Evolutionary conservation across 2,113 vertebrate genomes (phyloP).

Genomic region (Girardinichthys multiradiatus): DNA sequence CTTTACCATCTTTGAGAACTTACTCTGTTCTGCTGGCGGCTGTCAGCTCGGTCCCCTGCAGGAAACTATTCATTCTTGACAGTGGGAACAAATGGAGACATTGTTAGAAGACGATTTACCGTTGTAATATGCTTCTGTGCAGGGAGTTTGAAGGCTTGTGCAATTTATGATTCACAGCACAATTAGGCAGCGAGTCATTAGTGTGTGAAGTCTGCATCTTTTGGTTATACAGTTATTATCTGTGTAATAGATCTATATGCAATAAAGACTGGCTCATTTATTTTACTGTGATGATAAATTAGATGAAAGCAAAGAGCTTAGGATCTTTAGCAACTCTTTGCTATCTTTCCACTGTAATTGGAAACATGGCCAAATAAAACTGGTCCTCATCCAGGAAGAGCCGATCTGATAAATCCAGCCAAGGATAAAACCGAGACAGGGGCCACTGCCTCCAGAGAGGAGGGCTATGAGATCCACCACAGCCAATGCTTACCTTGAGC

Average conservation of each 20-base stretch:
- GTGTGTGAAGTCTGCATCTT: conserved; percentile 26
- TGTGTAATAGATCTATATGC: conserved; percentile 47
- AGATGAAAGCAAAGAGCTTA: conserved; percentile 51
- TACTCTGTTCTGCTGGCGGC: conserved; percentile 63
- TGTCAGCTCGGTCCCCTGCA: conserved; percentile 72
- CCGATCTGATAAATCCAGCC: conserved; percentile 61
- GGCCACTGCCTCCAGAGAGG: conserved; percentile 9
- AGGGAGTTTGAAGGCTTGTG: conserved; percentile 25
- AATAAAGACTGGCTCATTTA: conserved; percentile 50
- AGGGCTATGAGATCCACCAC: conserved; percentile 29
- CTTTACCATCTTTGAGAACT: conserved; percentile 56
- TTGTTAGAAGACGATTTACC: conserved; percentile 45
- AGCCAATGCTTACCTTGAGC: conserved; percentile 87
- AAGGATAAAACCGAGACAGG: conserved; percentile 28
- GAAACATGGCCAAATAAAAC: conserved; percentile 40
- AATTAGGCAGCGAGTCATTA: conserved; percentile 44
- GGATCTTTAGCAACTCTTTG: conserved; percentile 58
- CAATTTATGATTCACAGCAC: conserved; percentile 36
- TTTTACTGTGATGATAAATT: conserved; percentile 62
- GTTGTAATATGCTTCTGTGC: conserved; percentile 1
- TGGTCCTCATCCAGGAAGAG: conserved; percentile 47
- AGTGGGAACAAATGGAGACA: conserved; percentile 15
- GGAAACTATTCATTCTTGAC: conserved; percentile 76
- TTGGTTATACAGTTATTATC: conserved; percentile 44
- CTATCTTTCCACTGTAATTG: conserved; percentile 42